A percentile compares a stretch with the other conserved stretches of the same genome.
Evolutionary conservation across 2,113 vertebrate species (phyloP).

Genomic region (Daboia siamensis): DNA sequence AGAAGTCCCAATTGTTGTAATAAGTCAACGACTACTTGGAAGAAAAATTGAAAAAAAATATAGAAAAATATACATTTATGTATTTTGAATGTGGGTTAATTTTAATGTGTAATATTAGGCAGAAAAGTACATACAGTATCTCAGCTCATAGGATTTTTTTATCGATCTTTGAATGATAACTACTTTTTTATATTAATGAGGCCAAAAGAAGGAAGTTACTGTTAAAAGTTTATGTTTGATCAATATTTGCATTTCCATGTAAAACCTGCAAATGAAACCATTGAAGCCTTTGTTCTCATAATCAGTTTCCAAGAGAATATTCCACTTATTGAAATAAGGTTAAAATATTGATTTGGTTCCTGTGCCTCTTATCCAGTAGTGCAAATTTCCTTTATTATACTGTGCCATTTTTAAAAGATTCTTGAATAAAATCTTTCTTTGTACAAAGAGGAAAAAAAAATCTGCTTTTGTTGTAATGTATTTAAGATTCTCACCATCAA

Average conservation of each 20-base stretch:
- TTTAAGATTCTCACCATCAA: constrained; percentile 19
- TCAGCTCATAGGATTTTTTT: background rate
- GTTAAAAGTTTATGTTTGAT: background rate
- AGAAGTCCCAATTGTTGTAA: background rate
- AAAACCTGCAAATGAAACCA: background rate
- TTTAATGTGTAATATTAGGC: background rate
- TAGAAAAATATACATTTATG: background rate
- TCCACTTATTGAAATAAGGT: constrained; percentile 9
- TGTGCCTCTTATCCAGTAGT: constrained; percentile 18
- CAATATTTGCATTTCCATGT: background rate
- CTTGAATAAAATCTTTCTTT: accelerated
- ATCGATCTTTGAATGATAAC: background rate
- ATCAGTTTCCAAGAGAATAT: background rate
- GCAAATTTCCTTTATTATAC: background rate
- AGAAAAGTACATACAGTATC: background rate
- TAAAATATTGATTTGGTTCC: background rate
- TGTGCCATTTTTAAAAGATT: background rate
- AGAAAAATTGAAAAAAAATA: background rate
- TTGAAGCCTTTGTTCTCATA: background rate
- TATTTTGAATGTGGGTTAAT: background rate
- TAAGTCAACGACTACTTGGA: background rate
- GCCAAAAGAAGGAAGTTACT: background rate
- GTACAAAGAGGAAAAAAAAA: background rate
- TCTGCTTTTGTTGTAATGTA: background rate
- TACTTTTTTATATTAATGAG: background rate